Base-by-base conservation (phyloP, 2,113 vertebrate species). In the Sapajus apella region DNA sequence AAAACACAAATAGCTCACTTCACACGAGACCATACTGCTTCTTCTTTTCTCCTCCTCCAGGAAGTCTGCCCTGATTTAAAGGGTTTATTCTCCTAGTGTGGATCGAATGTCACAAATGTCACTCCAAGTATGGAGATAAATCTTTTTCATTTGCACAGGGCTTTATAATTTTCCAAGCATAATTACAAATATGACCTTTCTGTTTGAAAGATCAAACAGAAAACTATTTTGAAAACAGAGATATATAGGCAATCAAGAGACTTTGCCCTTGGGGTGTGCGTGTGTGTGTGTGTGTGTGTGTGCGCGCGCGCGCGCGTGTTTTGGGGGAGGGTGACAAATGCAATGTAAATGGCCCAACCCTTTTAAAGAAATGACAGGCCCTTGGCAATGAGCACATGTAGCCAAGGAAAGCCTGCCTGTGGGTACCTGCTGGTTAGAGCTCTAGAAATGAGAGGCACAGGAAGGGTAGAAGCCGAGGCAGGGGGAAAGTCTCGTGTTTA, bases 131-230 rank as follows among this genome's bases (percentile, higher is more conserved):
- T 81, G 81, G 68, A 96, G 56, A 96, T 82, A 92, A 91, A 87
- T 55, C 30, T 87, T 97, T 95, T 75, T 35, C 64, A 58, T 94
- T 95, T 97, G 35, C 83, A 91, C 14, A 68, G 21, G 58, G 90
- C 50, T 92, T 95, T 61, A 72, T 66, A 80, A 40, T 95, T 97
- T 96, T 88, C 92, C 87, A 81, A 96, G 96, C 25, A 43, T 84
- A 90, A 90, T 90, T 83, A 92, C 37, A 83, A 92, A 87, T 21
- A 30, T 18, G 87, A 87, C 76, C 73, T 96, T 96, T 97, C 66
- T 89, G 55, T 56, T 93, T 94, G 87, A 97, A 97, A 98, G 75
- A 35, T 81, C 95, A 96, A 90, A 86, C 35, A 94, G 83, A 96
- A 94, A 96, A 96, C 37, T 91, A 82, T 84, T 91, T 68, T 96